Conservation (phyloP, 64 coral and sea anemone genomes). For the Porites lutea region DNA sequence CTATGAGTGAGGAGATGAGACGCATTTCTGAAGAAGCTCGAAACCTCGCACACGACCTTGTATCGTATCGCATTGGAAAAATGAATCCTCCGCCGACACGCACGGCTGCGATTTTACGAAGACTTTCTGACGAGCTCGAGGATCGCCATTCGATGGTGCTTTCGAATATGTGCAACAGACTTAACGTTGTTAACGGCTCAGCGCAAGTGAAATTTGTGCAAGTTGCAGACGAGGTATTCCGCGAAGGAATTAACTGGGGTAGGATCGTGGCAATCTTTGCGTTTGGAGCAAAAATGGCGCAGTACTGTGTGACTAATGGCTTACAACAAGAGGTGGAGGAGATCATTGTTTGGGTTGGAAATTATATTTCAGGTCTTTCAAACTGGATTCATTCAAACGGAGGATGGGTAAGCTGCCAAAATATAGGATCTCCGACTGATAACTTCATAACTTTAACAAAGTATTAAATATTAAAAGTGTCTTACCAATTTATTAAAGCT, state of each 20-base stretch:
- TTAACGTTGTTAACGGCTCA: slow-evolving; percentile 62
- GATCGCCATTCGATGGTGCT: slow-evolving; percentile 69
- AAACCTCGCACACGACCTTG: slow-evolving; percentile 64
- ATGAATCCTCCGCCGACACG: slow-evolving; percentile 26
- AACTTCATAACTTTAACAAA: slow-evolving; percentile 26
- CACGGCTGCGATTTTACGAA: slow-evolving; percentile 78
- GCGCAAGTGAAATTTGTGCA: slow-evolving; percentile 90
- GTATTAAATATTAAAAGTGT: slow-evolving; percentile 12
- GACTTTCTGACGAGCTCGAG: slow-evolving; percentile 86
- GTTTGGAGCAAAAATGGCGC: slow-evolving; percentile 81
- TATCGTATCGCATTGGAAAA: slow-evolving; percentile 79
- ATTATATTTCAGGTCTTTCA: slow-evolving; percentile 65
- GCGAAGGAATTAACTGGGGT: slow-evolving; percentile 91
- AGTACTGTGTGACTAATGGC: slow-evolving; percentile 58
- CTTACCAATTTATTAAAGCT: background rate
- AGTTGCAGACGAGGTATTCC: slow-evolving; percentile 92
- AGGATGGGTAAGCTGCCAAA: slow-evolving; percentile 59
- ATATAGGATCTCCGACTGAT: background rate
- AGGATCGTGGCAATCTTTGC: slow-evolving; percentile 90
- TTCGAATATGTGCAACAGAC: slow-evolving; percentile 75
- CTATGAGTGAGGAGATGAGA: slow-evolving; percentile 18
- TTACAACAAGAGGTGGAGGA: slow-evolving; percentile 41
- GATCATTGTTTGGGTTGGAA: slow-evolving; percentile 51
- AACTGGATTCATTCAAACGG: slow-evolving; percentile 58
- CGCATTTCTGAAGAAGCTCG: slow-evolving; percentile 45